Percentiles rank a stretch among this genome's conserved stretches.
Evolutionary conservation across 2,888 invertebrate species (phyloP).

Genomic region (Oxystoma pomonae): DNA sequence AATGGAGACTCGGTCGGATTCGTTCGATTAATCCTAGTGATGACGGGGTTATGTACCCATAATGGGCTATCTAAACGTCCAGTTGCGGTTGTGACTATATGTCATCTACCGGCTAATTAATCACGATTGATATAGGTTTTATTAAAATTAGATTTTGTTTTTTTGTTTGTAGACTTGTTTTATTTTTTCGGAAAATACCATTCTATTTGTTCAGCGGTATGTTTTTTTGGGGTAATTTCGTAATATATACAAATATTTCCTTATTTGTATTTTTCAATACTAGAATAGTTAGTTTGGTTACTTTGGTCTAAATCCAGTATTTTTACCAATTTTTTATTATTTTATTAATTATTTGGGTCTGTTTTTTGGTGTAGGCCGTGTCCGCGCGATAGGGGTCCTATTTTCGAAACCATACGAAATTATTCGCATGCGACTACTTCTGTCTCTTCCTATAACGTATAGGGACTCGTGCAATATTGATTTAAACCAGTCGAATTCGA

Average conservation of each 20-base stretch:
- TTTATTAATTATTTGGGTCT: too few species aligned
- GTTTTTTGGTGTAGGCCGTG: too few species aligned
- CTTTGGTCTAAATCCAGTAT: neutral
- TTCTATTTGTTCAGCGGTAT: neutral
- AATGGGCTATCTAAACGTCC: too few species aligned
- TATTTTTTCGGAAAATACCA: too few species aligned
- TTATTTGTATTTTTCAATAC: neutral
- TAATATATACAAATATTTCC: neutral
- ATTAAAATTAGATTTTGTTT: neutral
- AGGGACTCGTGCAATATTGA: neutral
- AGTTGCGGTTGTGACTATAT: neutral
- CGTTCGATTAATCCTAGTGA: constrained; percentile 1
- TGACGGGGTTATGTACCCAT: too few species aligned
- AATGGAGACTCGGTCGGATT: constrained; percentile 2
- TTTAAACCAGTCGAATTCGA: too few species aligned
- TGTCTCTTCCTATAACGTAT: neutral
- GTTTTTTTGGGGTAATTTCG: neutral
- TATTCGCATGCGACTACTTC: too few species aligned
- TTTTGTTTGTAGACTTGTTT: too few species aligned
- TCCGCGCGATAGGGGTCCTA: too few species aligned
- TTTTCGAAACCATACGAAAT: too few species aligned
- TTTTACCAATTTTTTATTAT: too few species aligned
- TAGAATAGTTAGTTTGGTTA: neutral
- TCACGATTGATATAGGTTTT: neutral
- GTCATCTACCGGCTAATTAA: neutral